Base-by-base conservation (phyloP, 2,888 invertebrate species). In the Coenonympha arcania region DNA sequence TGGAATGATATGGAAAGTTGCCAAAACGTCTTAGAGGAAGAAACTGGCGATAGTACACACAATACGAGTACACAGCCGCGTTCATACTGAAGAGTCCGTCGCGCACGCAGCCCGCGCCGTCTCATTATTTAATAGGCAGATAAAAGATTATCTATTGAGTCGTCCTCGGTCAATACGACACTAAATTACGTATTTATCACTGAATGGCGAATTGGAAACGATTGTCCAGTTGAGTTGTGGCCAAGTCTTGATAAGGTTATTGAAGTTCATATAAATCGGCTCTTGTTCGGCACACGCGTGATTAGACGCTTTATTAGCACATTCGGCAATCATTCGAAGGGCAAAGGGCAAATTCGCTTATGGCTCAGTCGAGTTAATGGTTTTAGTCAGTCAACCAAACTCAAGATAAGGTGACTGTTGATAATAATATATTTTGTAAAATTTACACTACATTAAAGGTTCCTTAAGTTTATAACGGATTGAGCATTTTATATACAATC, bases 71-170 rank as follows among this genome's bases (percentile, higher is more conserved):
- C 39, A 60, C 67, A 64, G 50, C 50, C 64, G 61, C 62, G 56
- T 63, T 59, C 54, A 60, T 59, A 63, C 61, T 61, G 62, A 60
- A 71, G 64, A 73, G 74, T 56, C 64, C 65, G 66, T 52, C 59
- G 64, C 56, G 67, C 64, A 63, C 67, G 64, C 63, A 59, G 62
- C 57, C n/a, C n/a, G n/a, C 64, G 62, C 56, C 66, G 64, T 55
- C 76, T 79, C 79, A 80, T 82, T 83, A 84, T 78, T 83, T 79
- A 84, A 82, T 81, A 77, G 73, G 59, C 76, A 75, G 81, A 84
- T 82, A 83, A 83, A 82, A 80, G 79, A 84, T 83, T 79, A 84
- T 82, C 81, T 80, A 77, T 79, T 76, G 71, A 75, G 68, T 58
- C 75, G 78, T 76, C 79, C 76, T 76, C 81, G 71, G 75, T 70